These are phyloP conservation scores for Luperina nickerlii DNA, from an alignment of 2,888 invertebrate genomes.

Conservation along the genomic window DNA sequence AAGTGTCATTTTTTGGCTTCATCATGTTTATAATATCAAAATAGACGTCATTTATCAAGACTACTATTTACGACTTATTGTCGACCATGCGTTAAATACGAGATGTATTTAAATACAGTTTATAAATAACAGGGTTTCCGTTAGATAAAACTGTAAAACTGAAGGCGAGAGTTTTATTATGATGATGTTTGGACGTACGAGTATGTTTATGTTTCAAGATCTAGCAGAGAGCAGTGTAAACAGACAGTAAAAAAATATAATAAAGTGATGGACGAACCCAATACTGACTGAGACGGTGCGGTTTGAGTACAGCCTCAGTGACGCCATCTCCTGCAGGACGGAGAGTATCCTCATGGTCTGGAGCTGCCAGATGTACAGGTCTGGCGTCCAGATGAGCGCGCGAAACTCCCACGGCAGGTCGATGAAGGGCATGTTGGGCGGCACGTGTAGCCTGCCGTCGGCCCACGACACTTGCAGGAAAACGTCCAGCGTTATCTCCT, in stretches of 20 bases:
- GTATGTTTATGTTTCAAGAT: conserved; percentile 47
- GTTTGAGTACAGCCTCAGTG: conserved; percentile 90
- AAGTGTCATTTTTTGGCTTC: conserved; percentile 26
- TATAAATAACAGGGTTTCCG: conserved; percentile 26
- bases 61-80: conserved; percentile 46
- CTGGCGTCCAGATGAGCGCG: conserved; percentile 91
- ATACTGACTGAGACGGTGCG: conserved; percentile 92
- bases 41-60: conserved; percentile 39
- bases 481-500: conserved; percentile 92
- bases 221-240: conserved; percentile 22
- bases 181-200: conserved; percentile 34
- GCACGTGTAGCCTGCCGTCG: conserved; percentile 87
- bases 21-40: conserved; percentile 28
- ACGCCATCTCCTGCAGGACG: conserved; percentile 91
- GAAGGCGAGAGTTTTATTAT: conserved; percentile 55
- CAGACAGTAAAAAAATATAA: conserved; percentile 48
- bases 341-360: conserved; percentile 91
- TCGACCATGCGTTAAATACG: conserved; percentile 38
- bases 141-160: conserved; percentile 34
- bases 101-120: conserved; percentile 43
- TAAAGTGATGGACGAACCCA: conserved; percentile 87
- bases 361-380: conserved; percentile 92
- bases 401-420: conserved; percentile 92
- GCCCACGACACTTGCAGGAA: conserved; percentile 92
- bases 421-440: conserved; percentile 86